These are phyloP conservation scores for Pyrrhia umbra DNA, from an alignment of 2,888 invertebrate genomes.

Conservation along the genomic window DNA sequence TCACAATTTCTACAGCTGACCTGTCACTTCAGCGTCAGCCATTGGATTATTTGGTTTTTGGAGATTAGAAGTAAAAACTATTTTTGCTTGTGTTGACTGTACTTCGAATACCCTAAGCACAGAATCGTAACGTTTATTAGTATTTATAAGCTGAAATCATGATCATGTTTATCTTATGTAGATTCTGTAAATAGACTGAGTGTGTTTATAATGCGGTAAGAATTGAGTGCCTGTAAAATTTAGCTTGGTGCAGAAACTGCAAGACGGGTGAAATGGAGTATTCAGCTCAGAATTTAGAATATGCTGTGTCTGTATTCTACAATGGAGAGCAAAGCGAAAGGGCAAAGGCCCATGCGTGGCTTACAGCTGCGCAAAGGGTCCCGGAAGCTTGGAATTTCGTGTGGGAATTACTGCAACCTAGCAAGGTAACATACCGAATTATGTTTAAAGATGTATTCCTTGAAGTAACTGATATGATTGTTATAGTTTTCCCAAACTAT, in stretches of 20 bases:
- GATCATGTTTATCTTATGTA: conserved; percentile 13
- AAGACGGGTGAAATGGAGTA: conserved; percentile 87
- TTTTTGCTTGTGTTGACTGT: neutral
- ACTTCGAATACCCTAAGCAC: neutral
- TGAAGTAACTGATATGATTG: conserved; percentile 3
- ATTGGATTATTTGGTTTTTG: conserved; percentile 17
- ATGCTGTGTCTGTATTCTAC: conserved; percentile 93
- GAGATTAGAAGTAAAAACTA: conserved; percentile 36
- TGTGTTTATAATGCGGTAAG: conserved; percentile 33
- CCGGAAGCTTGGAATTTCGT: conserved; percentile 98
- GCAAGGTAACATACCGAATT: conserved; percentile 91
- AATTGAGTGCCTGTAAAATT: conserved; percentile 6
- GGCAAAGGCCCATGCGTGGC: conserved; percentile 95
- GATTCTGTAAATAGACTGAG: conserved; percentile 18
- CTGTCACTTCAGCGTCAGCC: conserved; percentile 36
- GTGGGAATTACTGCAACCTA: conserved; percentile 96
- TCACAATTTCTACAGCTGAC: conserved; percentile 44
- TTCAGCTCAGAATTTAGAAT: conserved; percentile 92
- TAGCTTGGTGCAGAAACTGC: conserved; percentile 23
- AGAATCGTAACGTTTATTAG: conserved; percentile 7
- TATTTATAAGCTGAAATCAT: conserved; percentile 2
- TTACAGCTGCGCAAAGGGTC: conserved; percentile 95
- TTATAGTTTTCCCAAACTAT: neutral
- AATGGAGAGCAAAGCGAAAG: conserved; percentile 91
- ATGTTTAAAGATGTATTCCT: conserved; percentile 10